Base-by-base conservation (phyloP, 1,140 invertebrate genomes). In the Lepidurus packardi region DNA sequence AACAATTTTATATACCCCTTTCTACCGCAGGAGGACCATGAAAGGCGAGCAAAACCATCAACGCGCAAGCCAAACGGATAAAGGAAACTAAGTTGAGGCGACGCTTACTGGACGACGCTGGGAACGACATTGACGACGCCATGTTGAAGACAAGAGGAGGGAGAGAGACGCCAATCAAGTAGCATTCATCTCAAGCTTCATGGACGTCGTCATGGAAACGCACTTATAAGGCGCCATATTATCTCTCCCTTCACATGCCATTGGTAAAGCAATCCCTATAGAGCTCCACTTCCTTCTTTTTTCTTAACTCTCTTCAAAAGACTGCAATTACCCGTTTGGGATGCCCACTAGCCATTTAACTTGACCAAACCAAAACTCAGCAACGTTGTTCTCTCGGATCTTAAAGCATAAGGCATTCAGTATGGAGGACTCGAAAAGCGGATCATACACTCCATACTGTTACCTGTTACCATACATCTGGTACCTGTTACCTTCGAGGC, bases 211-310 rank as follows among this genome's bases (percentile, higher is more conserved):
- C 53, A 65, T 65, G 21, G 53, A 65, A 65, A 65, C 53, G 53
- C 53, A 65, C 53, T 65, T 65, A 65, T 65, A 65, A 65, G 53
- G 53, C 53, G 53, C 53, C 53, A 65, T 65, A 65, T 65, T 65
- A 65, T 65, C 53, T 65, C 53, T 65, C 53, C 21, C 53, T 7
- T 16, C 13, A 21, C 53, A 65, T 65, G 7, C 53, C 53, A 65
- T 65, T 65, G 53, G 53, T 65, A 65, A 65, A 21, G 8, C 53
- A 65, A 65, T 65, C 13, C 21, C 53, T 65, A 65, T 7, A 65
- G 53, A 65, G 53, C 34, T 34, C 34, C 34, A 34, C 34, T 34
- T 34, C 34, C 34, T 34, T 34, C 34, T 34, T 34, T 34, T 34
- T 34, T 34, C 34, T 34, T 34, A 34, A 34, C 34, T 34, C 34